Evolutionary conservation across 2,797 vertebrate genomes (phyloP).

Genomic region (Gephyroberyx darwinii): DNA sequence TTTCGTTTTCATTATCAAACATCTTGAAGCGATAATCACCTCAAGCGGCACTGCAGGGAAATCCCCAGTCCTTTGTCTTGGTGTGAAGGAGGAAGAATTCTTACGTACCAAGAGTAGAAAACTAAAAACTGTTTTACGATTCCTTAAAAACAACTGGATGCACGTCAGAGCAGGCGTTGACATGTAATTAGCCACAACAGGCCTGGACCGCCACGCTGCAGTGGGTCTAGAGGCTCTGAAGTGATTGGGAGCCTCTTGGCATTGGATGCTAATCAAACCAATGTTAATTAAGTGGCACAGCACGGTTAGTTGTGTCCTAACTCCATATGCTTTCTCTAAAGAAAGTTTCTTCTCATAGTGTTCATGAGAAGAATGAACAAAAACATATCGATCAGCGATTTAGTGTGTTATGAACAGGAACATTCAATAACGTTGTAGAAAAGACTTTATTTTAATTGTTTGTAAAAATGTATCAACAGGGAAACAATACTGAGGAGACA

Average conservation of each 20-base stretch:
- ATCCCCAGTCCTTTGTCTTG: slow-evolving; percentile 35
- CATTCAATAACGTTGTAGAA: neutral
- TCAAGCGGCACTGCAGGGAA: slow-evolving; percentile 29
- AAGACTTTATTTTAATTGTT: slow-evolving; percentile 4
- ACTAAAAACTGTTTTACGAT: neutral
- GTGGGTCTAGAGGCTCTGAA: neutral
- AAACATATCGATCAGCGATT: neutral
- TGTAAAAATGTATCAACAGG: slow-evolving; percentile 15
- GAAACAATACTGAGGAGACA: slow-evolving; percentile 27
- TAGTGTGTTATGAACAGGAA: neutral
- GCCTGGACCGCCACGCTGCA: neutral
- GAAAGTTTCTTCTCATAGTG: neutral
- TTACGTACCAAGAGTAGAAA: slow-evolving; percentile 41
- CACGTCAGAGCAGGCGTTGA: neutral
- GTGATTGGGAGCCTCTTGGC: neutral
- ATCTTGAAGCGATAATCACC: slow-evolving; percentile 65
- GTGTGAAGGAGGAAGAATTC: slow-evolving; percentile 26
- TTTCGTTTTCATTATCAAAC: slow-evolving; percentile 56
- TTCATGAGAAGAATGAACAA: too few relatives aligned
- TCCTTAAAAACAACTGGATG: slow-evolving; percentile 28
- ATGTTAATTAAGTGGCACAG: slow-evolving; percentile 23
- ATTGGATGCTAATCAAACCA: neutral
- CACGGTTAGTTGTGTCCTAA: neutral
- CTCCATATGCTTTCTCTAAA: neutral
- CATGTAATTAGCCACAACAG: slow-evolving; percentile 21